phyloP scores from a whole-genome alignment of 30 jellyfish, hydroid and myxozoan genomes.

The Turritopsis rubra region DNA sequence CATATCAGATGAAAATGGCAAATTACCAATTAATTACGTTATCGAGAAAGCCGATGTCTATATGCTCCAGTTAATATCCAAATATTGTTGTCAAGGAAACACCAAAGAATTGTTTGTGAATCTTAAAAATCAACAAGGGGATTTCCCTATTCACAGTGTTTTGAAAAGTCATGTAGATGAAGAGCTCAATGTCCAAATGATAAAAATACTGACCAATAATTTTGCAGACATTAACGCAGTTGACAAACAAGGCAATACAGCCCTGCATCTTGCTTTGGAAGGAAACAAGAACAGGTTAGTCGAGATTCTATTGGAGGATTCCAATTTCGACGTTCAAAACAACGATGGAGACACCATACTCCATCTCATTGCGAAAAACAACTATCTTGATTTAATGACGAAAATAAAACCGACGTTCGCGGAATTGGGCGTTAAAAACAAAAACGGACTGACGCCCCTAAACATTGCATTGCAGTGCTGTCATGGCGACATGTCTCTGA shows the following conservation, averaged over 20 bases:
- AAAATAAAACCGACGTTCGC: neutral
- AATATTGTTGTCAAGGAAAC: neutral
- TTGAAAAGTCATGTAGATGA: neutral
- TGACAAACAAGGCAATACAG: slow-evolving; percentile 17
- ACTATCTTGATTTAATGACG: neutral
- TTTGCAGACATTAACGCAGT: neutral
- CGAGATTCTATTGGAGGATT: neutral
- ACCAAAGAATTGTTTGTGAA: neutral
- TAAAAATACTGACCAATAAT: neutral
- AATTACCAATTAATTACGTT: neutral
- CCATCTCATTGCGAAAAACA: slow-evolving; percentile 13
- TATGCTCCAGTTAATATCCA: neutral
- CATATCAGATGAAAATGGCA: neutral
- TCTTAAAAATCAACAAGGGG: neutral
- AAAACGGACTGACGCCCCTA: slow-evolving; percentile 10
- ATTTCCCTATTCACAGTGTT: neutral
- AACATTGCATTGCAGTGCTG: slow-evolving; percentile 6
- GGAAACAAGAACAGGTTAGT: neutral
- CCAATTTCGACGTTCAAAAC: neutral
- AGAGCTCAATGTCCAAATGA: neutral
- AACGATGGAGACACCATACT: slow-evolving; percentile 18
- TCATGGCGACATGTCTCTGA: slow-evolving; percentile 7
- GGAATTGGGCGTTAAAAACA: neutral
- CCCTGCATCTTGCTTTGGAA: neutral
- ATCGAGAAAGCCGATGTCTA: neutral